A percentile compares a stretch with the other conserved stretches of the same genome.
These are phyloP conservation scores for Hoplias malabaricus DNA, from an alignment of 2,113 vertebrate genomes.

Conservation along the genomic window DNA sequence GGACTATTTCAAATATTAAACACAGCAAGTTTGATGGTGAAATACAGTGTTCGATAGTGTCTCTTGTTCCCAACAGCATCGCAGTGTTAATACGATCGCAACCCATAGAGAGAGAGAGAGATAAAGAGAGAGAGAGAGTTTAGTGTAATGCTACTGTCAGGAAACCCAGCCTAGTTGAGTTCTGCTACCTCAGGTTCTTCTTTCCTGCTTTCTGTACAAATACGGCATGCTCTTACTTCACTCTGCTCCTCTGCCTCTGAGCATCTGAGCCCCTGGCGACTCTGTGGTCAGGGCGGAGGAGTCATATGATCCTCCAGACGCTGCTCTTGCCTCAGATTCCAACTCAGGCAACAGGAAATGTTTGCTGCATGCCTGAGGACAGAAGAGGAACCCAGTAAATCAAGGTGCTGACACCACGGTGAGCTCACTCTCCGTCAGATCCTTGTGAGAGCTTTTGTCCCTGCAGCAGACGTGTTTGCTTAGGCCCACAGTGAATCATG, in stretches of 20 bases:
- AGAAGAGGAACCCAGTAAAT: conserved; percentile 10
- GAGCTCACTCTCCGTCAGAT: background rate
- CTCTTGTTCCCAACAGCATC: too few relatives aligned
- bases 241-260: background rate
- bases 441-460: conserved; percentile 10
- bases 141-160: too few relatives aligned
- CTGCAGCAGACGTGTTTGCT: background rate
- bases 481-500: background rate
- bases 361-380: background rate
- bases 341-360: conserved; percentile 7
- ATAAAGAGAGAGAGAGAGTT: too few relatives aligned
- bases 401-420: background rate
- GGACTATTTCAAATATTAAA: too few relatives aligned
- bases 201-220: too few relatives aligned
- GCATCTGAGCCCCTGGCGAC: background rate
- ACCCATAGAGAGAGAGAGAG: too few relatives aligned
- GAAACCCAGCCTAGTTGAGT: too few relatives aligned
- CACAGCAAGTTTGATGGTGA: too few relatives aligned
- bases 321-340: background rate
- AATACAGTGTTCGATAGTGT: too few relatives aligned
- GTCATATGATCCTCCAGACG: background rate
- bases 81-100: too few relatives aligned
- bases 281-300: background rate
- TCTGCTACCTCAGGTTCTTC: too few relatives aligned
- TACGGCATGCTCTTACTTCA: background rate